Base-by-base conservation (phyloP, 1,140 invertebrate species). In the Trissolcus basalis region DNA sequence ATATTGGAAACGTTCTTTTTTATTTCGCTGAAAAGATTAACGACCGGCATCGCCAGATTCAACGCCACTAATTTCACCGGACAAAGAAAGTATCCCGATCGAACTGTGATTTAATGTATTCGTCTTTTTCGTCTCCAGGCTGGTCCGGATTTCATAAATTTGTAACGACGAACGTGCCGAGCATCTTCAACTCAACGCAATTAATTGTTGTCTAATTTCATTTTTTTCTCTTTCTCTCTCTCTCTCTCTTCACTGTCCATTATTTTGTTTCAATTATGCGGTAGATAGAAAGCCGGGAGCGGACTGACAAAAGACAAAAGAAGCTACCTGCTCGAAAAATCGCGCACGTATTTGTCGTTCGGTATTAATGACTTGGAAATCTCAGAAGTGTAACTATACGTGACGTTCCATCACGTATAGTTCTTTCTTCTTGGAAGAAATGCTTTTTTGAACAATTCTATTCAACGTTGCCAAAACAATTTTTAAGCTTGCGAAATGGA, bases 301-400 rank as follows among this genome's bases (percentile, higher is more conserved):
- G 13, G 36, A 16, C 16, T 12, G 10, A 16, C 19, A 15, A 36
- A 64, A 13, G 39, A 54, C 27, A 39, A n/a, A 44, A 5, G 32
- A 13, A 64, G 43, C 50, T 64, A 64, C 61, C 61, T 64, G 43
- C 51, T 55, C 61, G 51, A 64, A 64, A 64, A 54, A 64, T 64
- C 16, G 61, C 43, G 51, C 61, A 64, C 61, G 61, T 54, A 54
- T 55, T 48, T 47, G 39, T 33, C 51, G 14, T 19, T 12, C n/a
- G 14, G 39, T 49, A 55, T 55, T 65, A 65, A 65, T 44, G 51
- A 64, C 43, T 10, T 39, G 36, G 32, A 65, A 65, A 55, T 65
- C 51, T 65, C 44, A 43, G 44, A 59, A 68, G n/a, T n/a, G n/a
- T n/a, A n/a, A n/a, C n/a, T 41, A 59, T 58, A 44, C 49, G 53